Evolutionary conservation across 2,888 invertebrate species (phyloP), one percentile per base, ranked within the genome.

Genomic region (Cylindroiulus punctatus): DNA sequence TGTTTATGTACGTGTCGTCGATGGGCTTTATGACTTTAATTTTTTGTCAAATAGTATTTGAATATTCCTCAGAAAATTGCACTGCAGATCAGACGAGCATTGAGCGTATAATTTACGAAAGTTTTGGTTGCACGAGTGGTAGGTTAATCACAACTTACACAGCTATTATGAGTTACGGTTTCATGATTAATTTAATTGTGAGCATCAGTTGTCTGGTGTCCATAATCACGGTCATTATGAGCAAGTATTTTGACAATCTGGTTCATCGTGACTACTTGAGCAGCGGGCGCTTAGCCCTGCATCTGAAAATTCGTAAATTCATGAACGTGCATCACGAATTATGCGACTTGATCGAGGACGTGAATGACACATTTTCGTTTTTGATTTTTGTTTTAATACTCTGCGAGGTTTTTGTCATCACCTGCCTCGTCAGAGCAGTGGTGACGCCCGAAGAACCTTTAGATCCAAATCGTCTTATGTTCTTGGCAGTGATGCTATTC

Each of bases 261-360:
- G 57, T 57, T 57, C n/a, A 57, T 57, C 57, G 4, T 57, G 57
- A n/a, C 22, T 57, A 57, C 57, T 57, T n/a, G 22, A 57, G 22
- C 57, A 57, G 22, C 4, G 22, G 22, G 8, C 19, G 22, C 22
- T 57, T 57, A 57, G 57, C 57, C 22, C 57, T 57, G n/a, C n/a
- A 57, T 22, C 57, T 57, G 57, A 57, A 57, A 57, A 57, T 22
- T 57, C 57, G 57, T 22, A 57, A 57, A 22, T 57, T 57, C 22
- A n/a, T 57, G n/a, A 57, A 57, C 2, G 57, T 57, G 22, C 57
- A 57, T 57, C 57, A 57, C 22, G 57, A 57, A 57, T 57, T 57
- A 22, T 57, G 57, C 22, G 22, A 57, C 22, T 57, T 57, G 22
- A 22, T 57, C 22, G 22, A 57, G 57, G 57, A 57, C 57, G 57